Conservation (phyloP, 2,113 vertebrate genomes). For the Oreochromis tanganicae region DNA sequence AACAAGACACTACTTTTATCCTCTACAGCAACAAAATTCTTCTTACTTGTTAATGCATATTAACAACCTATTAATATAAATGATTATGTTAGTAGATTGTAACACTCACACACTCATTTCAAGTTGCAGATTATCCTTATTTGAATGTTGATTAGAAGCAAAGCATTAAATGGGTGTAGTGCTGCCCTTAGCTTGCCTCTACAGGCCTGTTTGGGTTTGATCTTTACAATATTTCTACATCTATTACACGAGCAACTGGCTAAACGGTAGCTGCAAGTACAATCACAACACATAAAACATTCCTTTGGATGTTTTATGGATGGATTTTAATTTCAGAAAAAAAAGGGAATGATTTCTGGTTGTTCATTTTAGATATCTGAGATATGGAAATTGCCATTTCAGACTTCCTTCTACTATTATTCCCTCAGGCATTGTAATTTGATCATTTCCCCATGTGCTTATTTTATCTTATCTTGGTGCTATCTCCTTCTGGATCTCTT, state of each 20-base stretch:
- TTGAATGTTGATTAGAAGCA: not conserved
- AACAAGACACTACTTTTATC: not conserved
- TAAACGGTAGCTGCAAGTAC: not conserved
- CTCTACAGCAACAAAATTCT: not conserved
- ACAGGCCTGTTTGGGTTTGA: not conserved
- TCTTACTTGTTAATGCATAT: not conserved
- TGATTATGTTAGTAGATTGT: not conserved
- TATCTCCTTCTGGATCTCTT: slow-evolving; percentile 10
- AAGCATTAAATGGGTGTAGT: not conserved
- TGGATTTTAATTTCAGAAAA: not conserved
- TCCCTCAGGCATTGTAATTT: not conserved
- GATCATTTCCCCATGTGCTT: not conserved
- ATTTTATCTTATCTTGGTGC: slow-evolving; percentile 7
- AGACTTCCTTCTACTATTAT: not conserved
- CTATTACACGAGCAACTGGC: not conserved
- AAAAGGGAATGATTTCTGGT: not conserved
- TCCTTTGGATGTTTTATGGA: not conserved
- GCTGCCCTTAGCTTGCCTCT: not conserved
- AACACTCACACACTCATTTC: not conserved
- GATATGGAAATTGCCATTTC: slow-evolving; percentile 14
- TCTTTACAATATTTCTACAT: not conserved
- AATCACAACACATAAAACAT: not conserved
- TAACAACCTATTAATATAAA: not conserved
- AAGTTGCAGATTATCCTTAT: not conserved
- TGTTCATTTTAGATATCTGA: slow-evolving; percentile 7